These are phyloP conservation scores for Lepidonotus clava DNA, from an alignment of 2,888 invertebrate species.

Conservation along the genomic window DNA sequence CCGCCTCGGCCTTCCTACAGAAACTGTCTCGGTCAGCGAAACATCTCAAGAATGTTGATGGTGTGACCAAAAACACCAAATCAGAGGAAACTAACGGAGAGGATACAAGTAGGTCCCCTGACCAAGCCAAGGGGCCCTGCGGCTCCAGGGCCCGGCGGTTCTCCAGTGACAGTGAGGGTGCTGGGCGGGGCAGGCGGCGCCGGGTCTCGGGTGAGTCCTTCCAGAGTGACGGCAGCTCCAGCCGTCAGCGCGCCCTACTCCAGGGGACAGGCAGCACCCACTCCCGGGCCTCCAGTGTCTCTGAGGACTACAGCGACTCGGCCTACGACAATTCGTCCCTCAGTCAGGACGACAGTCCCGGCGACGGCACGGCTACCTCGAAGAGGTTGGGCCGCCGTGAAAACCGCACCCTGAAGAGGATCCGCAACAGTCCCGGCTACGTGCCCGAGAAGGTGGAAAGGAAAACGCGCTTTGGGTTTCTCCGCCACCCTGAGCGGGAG, in stretches of 20 bases:
- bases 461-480: conserved; percentile 33
- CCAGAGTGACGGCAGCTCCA: background rate
- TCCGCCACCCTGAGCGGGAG: conserved; percentile 33
- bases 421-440: conserved; percentile 22
- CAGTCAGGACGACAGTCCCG: background rate
- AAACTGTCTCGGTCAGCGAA: background rate
- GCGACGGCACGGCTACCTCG: background rate
- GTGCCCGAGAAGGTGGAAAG: background rate
- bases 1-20: conserved; percentile 3
- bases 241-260: background rate
- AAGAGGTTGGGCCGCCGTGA: too few relatives aligned
- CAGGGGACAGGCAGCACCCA: background rate
- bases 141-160: too few relatives aligned
- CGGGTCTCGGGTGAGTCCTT: background rate
- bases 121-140: background rate
- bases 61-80: too few relatives aligned
- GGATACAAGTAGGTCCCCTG: too few relatives aligned
- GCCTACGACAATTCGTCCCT: too few relatives aligned
- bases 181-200: background rate
- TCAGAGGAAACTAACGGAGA: too few relatives aligned
- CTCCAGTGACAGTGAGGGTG: background rate
- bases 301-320: background rate
- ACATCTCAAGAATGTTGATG: background rate
- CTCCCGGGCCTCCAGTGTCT: background rate
- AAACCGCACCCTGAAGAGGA: background rate